Conservation (phyloP, 2,797 vertebrate genomes). For the Argyrosomus regius region DNA sequence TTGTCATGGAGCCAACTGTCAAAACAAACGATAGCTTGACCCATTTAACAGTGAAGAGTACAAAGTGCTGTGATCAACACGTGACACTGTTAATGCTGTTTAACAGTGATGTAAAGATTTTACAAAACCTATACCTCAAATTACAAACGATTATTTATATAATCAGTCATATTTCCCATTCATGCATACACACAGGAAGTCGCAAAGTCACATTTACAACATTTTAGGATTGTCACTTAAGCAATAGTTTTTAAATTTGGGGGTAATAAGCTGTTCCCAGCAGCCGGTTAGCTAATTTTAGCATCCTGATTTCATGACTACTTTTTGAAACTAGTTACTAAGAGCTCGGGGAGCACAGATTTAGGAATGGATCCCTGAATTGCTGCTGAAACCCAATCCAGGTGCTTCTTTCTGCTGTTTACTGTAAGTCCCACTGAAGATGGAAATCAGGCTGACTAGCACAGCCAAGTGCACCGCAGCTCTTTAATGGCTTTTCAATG, state of each 20-base stretch:
- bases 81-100: not conserved
- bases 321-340: not conserved
- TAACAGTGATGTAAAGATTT: not conserved
- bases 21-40: not conserved
- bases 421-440: conserved; percentile 35
- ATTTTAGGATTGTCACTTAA: not conserved
- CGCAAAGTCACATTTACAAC: not conserved
- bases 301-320: not conserved
- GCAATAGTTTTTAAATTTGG: not conserved
- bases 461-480: conserved; percentile 30
- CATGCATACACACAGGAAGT: not conserved
- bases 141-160: not conserved
- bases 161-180: not conserved
- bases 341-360: not conserved
- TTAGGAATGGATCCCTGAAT: conserved; percentile 5
- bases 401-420: conserved; percentile 46
- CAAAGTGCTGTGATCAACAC: not conserved
- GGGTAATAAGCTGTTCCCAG: not conserved
- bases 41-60: not conserved
- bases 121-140: not conserved
- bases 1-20: not conserved
- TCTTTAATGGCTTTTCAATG: conserved; percentile 48
- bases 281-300: not conserved
- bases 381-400: conserved; percentile 27
- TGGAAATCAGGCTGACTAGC: conserved; percentile 23